Percentiles rank a stretch among this genome's conserved stretches.
Evolutionary conservation across 2,888 invertebrate species (phyloP).

Genomic region (Melipona bicolor): DNA sequence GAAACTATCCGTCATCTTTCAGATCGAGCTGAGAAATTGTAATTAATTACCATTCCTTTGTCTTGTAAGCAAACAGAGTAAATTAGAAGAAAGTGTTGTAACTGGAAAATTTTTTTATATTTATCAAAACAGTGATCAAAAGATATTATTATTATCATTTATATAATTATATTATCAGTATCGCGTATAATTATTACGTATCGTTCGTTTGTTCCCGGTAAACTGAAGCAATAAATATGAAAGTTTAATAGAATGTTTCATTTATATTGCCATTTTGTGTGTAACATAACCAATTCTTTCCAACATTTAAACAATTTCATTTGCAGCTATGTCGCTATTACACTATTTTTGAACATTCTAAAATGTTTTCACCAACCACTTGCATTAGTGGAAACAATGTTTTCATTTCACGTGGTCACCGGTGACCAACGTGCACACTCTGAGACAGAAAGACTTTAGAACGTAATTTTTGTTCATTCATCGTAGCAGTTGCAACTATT

Average conservation of each 20-base stretch:
- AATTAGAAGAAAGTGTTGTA: too few relatives aligned
- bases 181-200: too few relatives aligned
- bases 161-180: not conserved
- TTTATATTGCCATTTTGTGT: too few relatives aligned
- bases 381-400: not conserved
- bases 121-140: not conserved
- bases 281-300: not conserved
- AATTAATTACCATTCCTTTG: too few relatives aligned
- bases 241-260: too few relatives aligned
- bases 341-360: not conserved
- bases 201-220: not conserved
- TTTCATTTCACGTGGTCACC: conserved; percentile 10
- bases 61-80: too few relatives aligned
- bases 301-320: too few relatives aligned
- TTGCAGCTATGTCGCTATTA: not conserved
- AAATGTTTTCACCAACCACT: not conserved
- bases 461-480: too few relatives aligned
- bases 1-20: too few relatives aligned
- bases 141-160: not conserved
- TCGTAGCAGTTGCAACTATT: too few relatives aligned
- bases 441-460: too few relatives aligned
- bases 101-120: not conserved
- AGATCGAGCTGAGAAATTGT: too few relatives aligned
- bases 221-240: not conserved
- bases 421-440: not conserved